Conservation (phyloP, 2,888 invertebrate genomes). For the Nebria brevicollis region DNA sequence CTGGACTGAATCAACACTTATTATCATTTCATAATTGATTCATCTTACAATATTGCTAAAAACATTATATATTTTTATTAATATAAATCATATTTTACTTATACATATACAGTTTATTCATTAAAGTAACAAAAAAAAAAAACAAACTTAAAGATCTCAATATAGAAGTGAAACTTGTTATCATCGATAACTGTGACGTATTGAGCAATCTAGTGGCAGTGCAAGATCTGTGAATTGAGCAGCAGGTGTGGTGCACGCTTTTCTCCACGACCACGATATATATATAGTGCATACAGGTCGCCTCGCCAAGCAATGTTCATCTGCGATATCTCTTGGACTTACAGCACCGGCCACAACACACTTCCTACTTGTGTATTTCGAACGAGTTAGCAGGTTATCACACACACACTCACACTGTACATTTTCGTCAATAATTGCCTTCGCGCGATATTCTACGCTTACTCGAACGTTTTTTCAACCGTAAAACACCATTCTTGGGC, state of each 20-base stretch:
- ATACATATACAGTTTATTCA: no score
- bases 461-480: constrained; percentile 21
- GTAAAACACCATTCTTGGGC: constrained; percentile 19
- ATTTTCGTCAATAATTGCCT: constrained; percentile 38
- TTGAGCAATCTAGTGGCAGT: neutral
- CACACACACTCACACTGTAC: constrained; percentile 5
- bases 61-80: no score
- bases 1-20: constrained; percentile 16
- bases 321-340: constrained; percentile 28
- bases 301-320: constrained; percentile 14
- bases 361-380: constrained; percentile 17
- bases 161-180: neutral
- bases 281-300: neutral
- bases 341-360: constrained; percentile 21
- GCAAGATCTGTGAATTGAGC: constrained; percentile 5
- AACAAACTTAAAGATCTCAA: neutral
- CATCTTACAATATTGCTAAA: neutral
- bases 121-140: neutral
- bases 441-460: constrained; percentile 31
- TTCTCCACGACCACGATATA: neutral
- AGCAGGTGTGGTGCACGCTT: constrained; percentile 17
- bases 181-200: neutral
- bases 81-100: no score
- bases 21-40: neutral
- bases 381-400: constrained; percentile 12